phyloP scores from a whole-genome alignment of 2,888 invertebrate genomes.

The Actias luna region DNA sequence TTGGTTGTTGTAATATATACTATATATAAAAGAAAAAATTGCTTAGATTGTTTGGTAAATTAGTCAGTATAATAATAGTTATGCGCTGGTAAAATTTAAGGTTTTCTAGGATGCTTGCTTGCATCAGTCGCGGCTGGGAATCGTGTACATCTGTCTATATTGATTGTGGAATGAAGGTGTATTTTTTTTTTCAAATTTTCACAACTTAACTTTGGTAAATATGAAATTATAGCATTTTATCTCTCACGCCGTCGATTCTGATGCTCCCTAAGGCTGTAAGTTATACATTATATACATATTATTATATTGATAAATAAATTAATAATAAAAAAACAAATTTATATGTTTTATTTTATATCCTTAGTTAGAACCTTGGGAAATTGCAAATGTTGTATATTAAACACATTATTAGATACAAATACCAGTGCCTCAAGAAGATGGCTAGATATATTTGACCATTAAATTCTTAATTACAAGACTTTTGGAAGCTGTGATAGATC shows the following conservation, averaged over 20 bases:
- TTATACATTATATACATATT: conserved; percentile 80
- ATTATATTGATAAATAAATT: conserved; percentile 82
- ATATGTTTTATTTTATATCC: conserved; percentile 20
- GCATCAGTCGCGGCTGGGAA: conserved; percentile 36
- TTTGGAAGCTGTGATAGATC: too few species aligned
- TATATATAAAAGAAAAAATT: conserved; percentile 29
- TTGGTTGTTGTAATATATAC: conserved; percentile 73
- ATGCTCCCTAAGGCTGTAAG: conserved; percentile 71
- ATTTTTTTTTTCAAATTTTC: conserved; percentile 13
- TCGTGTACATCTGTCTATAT: neutral
- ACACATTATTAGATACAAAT: too few species aligned
- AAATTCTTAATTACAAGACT: too few species aligned
- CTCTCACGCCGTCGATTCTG: conserved; percentile 30
- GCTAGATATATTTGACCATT: too few species aligned
- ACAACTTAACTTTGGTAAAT: conserved; percentile 20
- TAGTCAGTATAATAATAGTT: conserved; percentile 43
- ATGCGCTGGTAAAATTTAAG: conserved; percentile 43
- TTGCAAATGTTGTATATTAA: too few species aligned
- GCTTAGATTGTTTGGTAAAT: conserved; percentile 33
- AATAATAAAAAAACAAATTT: conserved; percentile 42
- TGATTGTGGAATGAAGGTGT: conserved; percentile 8
- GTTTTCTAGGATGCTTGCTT: conserved; percentile 61
- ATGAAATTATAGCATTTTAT: conserved; percentile 37
- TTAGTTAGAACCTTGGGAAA: neutral
- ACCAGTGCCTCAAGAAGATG: too few species aligned